phyloP scores from a whole-genome alignment of 2,113 vertebrate genomes.

The Siniperca chuatsi region DNA sequence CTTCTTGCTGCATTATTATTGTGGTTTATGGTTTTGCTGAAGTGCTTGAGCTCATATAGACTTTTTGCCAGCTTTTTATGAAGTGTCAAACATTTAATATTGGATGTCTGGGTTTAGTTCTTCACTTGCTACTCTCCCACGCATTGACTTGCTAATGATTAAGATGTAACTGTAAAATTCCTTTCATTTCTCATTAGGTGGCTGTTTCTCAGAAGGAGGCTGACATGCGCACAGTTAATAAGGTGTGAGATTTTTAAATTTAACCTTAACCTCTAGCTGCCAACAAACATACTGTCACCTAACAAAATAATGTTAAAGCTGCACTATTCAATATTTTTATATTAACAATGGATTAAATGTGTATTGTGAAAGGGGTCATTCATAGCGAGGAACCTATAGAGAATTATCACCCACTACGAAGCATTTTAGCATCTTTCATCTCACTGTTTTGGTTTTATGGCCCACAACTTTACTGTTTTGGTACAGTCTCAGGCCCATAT shows the following conservation, averaged over 20 bases:
- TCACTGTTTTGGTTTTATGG: background rate
- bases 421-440: background rate
- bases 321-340: background rate
- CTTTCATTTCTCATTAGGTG: constrained; percentile 68
- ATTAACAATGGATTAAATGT: background rate
- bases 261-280: background rate
- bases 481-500: background rate
- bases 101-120: constrained; percentile 18
- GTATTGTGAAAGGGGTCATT: background rate
- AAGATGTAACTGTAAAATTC: constrained; percentile 18
- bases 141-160: constrained; percentile 20
- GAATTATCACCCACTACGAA: background rate
- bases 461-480: background rate
- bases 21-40: constrained; percentile 25
- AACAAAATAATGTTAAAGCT: background rate
- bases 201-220: constrained; percentile 66
- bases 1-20: constrained; percentile 27
- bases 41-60: constrained; percentile 2
- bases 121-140: background rate
- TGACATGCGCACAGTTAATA: constrained; percentile 59
- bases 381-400: background rate
- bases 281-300: background rate
- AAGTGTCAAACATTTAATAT: background rate
- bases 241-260: constrained; percentile 60
- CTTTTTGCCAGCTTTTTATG: background rate